A percentile compares a stretch with the other conserved stretches of the same genome.
Evolutionary conservation across 1,140 invertebrate genomes (phyloP).

Genomic region (Brachionus angularis): DNA sequence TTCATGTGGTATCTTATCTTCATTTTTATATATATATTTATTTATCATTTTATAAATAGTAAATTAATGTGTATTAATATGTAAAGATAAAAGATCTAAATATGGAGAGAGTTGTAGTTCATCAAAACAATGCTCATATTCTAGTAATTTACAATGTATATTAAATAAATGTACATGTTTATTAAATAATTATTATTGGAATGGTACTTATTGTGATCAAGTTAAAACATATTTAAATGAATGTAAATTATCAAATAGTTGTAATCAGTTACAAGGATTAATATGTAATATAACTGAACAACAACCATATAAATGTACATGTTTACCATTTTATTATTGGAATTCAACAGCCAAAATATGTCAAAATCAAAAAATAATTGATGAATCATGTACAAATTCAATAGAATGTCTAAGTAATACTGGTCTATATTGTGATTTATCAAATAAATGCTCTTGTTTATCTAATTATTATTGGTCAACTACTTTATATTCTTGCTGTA

Average conservation of each 20-base stretch:
- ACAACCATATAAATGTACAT: neutral
- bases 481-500: too few relatives aligned
- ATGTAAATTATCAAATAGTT: slow-evolving; percentile 17
- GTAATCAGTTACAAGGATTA: neutral
- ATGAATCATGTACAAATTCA: neutral
- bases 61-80: slow-evolving; percentile 5
- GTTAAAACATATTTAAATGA: neutral
- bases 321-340: neutral
- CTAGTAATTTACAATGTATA: slow-evolving; percentile 20
- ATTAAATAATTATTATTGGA: neutral
- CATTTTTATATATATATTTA: too few relatives aligned
- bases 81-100: slow-evolving; percentile 11
- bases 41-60: too few relatives aligned
- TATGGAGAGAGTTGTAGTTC: neutral
- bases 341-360: neutral
- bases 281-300: neutral
- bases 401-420: neutral
- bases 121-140: neutral
- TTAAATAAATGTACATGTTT: slow-evolving; percentile 8
- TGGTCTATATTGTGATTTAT: neutral
- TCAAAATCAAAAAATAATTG: neutral
- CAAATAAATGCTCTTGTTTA: too few relatives aligned
- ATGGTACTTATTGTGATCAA: slow-evolving; percentile 20
- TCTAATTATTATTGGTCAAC: too few relatives aligned
- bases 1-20: neutral